Percentiles rank a stretch among this genome's conserved stretches.
These are phyloP conservation scores for Chaetodon auriga DNA, from an alignment of 2,113 vertebrate species.

Conservation along the genomic window DNA sequence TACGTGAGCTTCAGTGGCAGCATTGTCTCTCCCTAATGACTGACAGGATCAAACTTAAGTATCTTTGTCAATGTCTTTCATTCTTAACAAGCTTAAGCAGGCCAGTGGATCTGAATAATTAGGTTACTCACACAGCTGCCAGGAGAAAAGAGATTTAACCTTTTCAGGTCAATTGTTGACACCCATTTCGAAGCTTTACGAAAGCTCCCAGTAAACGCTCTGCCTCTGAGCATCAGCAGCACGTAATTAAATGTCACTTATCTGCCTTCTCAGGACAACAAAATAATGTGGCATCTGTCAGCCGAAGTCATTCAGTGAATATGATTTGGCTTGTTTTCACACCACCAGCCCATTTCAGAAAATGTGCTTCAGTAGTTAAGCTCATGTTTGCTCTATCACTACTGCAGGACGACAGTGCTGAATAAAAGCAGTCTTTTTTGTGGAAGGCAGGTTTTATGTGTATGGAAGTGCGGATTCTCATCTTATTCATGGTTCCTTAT, in stretches of 20 bases:
- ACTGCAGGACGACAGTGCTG: background rate
- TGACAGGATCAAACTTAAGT: background rate
- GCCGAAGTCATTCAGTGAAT: background rate
- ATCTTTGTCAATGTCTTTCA: background rate
- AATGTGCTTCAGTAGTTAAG: background rate
- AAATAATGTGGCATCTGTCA: background rate
- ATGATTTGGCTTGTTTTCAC: too few relatives aligned
- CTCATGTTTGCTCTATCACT: too few relatives aligned
- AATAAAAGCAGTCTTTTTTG: background rate
- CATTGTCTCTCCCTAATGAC: background rate
- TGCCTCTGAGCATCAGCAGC: background rate
- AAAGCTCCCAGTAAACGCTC: background rate
- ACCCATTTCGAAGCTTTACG: slow-evolving; percentile 6
- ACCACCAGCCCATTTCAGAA: background rate
- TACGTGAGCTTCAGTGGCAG: too few relatives aligned
- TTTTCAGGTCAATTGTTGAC: background rate
- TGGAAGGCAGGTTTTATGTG: too few relatives aligned
- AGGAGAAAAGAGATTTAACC: background rate
- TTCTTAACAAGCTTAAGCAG: slow-evolving; percentile 20
- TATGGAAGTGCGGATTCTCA: background rate
- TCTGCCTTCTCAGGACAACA: background rate
- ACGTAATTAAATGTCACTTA: background rate
- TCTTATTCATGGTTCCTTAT: background rate
- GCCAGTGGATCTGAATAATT: slow-evolving; percentile 24
- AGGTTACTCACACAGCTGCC: background rate